These are phyloP conservation scores for Clunio marinus DNA, from an alignment of 2,888 invertebrate genomes.

Conservation along the genomic window DNA sequence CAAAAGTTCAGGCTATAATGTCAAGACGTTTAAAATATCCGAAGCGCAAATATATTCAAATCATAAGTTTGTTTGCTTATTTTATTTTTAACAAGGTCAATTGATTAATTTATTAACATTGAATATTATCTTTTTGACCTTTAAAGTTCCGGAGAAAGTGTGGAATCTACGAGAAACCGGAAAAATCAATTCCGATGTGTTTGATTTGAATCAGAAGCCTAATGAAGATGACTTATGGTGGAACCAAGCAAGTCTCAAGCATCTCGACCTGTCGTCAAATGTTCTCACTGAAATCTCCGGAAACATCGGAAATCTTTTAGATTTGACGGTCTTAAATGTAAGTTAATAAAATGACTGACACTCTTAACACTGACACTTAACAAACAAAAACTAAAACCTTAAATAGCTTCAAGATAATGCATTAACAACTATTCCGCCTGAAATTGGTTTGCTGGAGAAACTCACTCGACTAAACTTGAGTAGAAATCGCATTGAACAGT, in stretches of 20 bases:
- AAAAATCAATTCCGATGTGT: constrained; percentile 57
- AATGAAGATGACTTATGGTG: constrained; percentile 70
- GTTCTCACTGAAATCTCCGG: constrained; percentile 60
- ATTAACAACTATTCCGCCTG: constrained; percentile 64
- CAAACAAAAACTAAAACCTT: constrained; percentile 43
- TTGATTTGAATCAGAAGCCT: constrained; percentile 52
- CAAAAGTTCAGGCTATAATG: too few species aligned
- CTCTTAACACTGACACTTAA: neutral
- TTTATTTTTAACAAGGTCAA: too few species aligned
- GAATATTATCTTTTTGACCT: constrained; percentile 40
- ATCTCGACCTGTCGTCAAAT: constrained; percentile 75
- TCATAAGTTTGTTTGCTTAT: too few species aligned
- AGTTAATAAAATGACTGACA: constrained; percentile 38
- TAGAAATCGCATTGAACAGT: constrained; percentile 60
- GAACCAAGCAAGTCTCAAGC: constrained; percentile 73
- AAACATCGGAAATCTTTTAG: constrained; percentile 62
- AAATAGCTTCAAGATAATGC: constrained; percentile 88
- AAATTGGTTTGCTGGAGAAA: constrained; percentile 66
- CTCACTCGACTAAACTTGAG: constrained; percentile 65
- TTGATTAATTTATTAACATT: constrained; percentile 27
- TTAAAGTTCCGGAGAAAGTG: constrained; percentile 66
- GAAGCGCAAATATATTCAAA: too few species aligned
- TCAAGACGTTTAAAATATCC: too few species aligned
- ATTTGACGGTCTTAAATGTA: constrained; percentile 68
- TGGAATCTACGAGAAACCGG: constrained; percentile 67